Base-by-base conservation (phyloP, 2,113 vertebrate genomes). In the Sander vitreus region DNA sequence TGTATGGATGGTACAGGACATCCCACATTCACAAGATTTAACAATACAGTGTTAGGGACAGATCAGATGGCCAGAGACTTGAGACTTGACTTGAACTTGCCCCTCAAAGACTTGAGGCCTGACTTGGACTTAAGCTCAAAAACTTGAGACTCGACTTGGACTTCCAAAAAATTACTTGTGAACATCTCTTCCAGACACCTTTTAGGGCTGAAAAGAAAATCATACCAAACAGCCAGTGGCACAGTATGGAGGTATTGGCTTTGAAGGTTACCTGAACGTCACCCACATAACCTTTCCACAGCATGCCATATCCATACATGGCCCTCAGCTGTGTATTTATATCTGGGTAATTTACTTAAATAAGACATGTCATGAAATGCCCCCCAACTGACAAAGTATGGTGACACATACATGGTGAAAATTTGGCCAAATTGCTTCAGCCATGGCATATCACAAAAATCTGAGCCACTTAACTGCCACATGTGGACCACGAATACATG, bases 401-500 rank as follows among this genome's bases (percentile, higher is more conserved):
- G 54, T 76, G 59, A 85, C 78, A 82, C 30, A 55, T 27, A 83
- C 78, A 84, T 54, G 76, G 65, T 54, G 36, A 64, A 82, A 83
- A 84, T 83, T 3, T 81, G 54, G 67, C 76, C 57, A 84, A 85
- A 89, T 81, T 88, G 66, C 65, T 85, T 30, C 3, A 50, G 64
- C 74, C n/a, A n/a, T 59, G 27, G 67, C 71, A 77, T 59, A 48
- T 51, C 36, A 60, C 47, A 36, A 60, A 71, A 80, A 74, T 74
- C 73, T 84, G 73, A 82, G 73, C 70, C 80, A 59, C 58, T 81
- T 87, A 77, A 78, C 73, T 65, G 84, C 47, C 68, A 82, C 78
- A 71, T 62, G 65, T 21, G 62, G 66, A 65, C 78, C 59, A 27
- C 14, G 5, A 85, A 77, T 13, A 74, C 78, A 79, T 75, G 78